Evolutionary conservation across 2,888 invertebrate species (phyloP), one percentile per base, ranked within the genome.

Genomic region (Lepidocyrtoides sp.): DNA sequence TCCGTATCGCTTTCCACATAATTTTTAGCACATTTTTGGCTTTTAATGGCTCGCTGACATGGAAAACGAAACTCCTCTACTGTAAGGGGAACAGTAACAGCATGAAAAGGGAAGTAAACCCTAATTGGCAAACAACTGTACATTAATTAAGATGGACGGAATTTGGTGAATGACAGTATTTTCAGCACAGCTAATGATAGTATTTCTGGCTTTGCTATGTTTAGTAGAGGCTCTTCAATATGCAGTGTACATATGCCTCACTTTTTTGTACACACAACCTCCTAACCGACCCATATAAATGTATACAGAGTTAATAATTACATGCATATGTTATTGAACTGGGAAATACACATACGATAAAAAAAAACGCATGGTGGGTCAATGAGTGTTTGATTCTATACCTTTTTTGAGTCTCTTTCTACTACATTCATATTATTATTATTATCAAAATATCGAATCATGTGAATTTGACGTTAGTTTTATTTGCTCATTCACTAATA

Each of bases 71-170:
- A 51, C 23, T 5, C 8, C n/a, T 51, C 7, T 26, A 26, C 23
- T 20, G 26, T 5, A 69, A 36, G 36, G 36, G 36, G 60, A 63
- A 63, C 63, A 63, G 29, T 57, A 7, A 57, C n/a, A n/a, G n/a
- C 44, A 44, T 17, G 51, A 14, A 51, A 12, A 48, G 48, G 48
- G 48, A 60, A 63, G 60, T 17, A 69, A 69, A 69, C 32, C 44
- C 69, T 85, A 85, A 85, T 85, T 85, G 84, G 26, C 54, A 54
- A 72, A 69, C 32, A 85, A 85, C 84, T n/a, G 48, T 23, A 84
- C 84, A 54, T 85, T 85, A 85, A 85, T 85, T 85, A 85, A 85
- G 72, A 83, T 83, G 63, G 63, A 63, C 32, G 23, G 41, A 83
- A 26, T 36, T 69, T 36, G 17, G 23, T 36, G 66, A 69, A 69